Base-by-base conservation (phyloP, 37 sponge, comb jelly and placozoan genomes). In the Mnemiopsis leidyi region DNA sequence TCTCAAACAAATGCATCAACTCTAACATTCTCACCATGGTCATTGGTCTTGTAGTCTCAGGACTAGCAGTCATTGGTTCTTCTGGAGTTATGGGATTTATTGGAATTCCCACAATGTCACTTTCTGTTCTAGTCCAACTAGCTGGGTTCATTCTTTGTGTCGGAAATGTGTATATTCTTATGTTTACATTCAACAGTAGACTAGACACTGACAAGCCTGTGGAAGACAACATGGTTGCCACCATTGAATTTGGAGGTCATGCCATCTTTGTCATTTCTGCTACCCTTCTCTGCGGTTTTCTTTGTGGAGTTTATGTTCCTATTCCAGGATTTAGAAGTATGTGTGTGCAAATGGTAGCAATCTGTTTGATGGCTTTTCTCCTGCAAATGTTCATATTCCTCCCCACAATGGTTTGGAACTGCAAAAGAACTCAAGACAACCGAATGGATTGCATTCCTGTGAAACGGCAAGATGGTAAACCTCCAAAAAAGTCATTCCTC, bases 1-100 rank as follows among this genome's bases (percentile, higher is more conserved):
- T 85, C 90, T 85, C 90, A 35, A 85, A 85, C 35, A 85, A 85
- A 26, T 85, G 90, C 61, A 85, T 85, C 23, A 85, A 85, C 24
- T 85, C 90, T n/a, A 85, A 85, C 25, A 39, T 85, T 26, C 48
- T 85, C 20, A 85, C 90, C 20, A 85, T 85, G 48, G 0, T 85
- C 28, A 38, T 85, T 40, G 90, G 90, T 0, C 24, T 85, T 1
- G 26, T 85, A 39, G 90, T 85, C 7, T 85, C 90, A 29, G 90
- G 90, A 25, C 3, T 85, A n/a, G 35, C 90, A n/a, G 90, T 33
- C 21, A 25, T 85, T 21, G 90, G 90, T 5, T 85, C 90, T 2
- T 36, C 90, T 21, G 90, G 90, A 3, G 39, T 85, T 61, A 1
- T 85, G 9, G 90, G 90, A 5, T 85, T 85, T 61, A 85, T 85